Percentiles rank a stretch among this genome's conserved stretches.
phyloP scores from a whole-genome alignment of 37 sponge, comb jelly and placozoan genomes.

The Petrosia ficiformis region DNA sequence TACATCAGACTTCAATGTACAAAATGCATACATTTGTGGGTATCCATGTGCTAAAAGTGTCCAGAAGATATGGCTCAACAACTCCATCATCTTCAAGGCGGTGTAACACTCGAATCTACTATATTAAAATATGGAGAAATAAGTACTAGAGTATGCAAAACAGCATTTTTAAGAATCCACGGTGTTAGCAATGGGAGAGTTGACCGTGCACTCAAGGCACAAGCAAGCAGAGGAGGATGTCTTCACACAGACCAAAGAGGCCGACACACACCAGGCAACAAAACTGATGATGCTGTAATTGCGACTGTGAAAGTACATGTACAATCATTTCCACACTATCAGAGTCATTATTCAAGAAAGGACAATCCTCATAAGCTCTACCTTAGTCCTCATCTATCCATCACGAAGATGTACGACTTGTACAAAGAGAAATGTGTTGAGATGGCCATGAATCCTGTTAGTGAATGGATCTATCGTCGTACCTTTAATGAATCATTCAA shows the following conservation, averaged over 20 bases:
- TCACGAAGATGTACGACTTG: conserved; percentile 23
- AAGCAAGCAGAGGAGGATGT: neutral
- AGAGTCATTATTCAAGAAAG: conserved; percentile 38
- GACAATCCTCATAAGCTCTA: conserved; percentile 27
- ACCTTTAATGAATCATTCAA: conserved; percentile 39
- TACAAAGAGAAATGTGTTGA: conserved; percentile 19
- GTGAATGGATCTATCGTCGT: conserved; percentile 30
- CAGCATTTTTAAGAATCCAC: conserved; percentile 7
- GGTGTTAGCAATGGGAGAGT: conserved; percentile 7
- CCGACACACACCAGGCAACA: neutral
- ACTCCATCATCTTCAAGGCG: too few species aligned
- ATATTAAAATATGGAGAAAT: conserved; percentile 20
- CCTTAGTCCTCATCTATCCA: conserved; percentile 2
- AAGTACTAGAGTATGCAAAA: conserved; percentile 14
- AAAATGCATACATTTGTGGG: too few species aligned
- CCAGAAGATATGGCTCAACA: too few species aligned
- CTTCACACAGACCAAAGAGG: conserved; percentile 6
- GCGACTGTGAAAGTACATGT: conserved; percentile 30
- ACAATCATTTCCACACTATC: conserved; percentile 18
- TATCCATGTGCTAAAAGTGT: too few species aligned
- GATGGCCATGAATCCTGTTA: neutral
- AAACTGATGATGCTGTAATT: conserved; percentile 4
- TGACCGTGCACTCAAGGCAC: neutral
- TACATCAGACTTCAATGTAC: too few species aligned
- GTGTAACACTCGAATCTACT: conserved; percentile 8